Conservation (phyloP, 2,888 invertebrate genomes). For the Elysia crispata region DNA sequence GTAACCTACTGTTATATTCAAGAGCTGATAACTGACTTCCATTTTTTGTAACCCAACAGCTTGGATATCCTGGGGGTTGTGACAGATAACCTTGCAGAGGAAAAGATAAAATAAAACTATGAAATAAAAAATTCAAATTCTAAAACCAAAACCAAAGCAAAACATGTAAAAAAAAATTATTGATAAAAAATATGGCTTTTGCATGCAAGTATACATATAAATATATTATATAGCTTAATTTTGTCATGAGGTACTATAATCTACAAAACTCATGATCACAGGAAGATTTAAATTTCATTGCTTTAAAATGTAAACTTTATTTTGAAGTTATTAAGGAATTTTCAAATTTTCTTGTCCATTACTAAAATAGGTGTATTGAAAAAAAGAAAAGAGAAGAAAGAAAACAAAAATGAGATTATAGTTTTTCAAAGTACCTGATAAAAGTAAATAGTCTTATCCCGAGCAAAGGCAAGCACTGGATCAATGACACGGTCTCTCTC, state of each 20-base stretch:
- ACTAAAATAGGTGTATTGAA: not conserved
- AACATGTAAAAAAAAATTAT: no score
- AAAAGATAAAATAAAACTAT: not conserved
- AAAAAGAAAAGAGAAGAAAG: not conserved
- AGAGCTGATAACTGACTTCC: constrained; percentile 84
- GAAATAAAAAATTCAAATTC: no score
- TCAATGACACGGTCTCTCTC: constrained; percentile 81
- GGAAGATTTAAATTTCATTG: no score
- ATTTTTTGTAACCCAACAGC: constrained; percentile 83
- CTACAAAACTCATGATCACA: no score
- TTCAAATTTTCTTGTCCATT: not conserved
- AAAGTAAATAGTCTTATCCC: constrained; percentile 90
- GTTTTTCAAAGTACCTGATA: constrained; percentile 82
- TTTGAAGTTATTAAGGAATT: not conserved
- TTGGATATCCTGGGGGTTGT: constrained; percentile 71
- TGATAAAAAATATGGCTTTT: no score
- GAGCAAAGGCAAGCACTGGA: constrained; percentile 92
- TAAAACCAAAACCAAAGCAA: no score
- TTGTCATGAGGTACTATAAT: no score
- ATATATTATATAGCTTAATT: no score
- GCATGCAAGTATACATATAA: no score
- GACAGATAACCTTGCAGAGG: constrained; percentile 70
- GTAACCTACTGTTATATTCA: constrained; percentile 79
- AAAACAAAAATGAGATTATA: not conserved
- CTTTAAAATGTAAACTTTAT: no score